Base-by-base conservation (phyloP, 2,888 invertebrate genomes). In the Kryphioiulus occultus region DNA sequence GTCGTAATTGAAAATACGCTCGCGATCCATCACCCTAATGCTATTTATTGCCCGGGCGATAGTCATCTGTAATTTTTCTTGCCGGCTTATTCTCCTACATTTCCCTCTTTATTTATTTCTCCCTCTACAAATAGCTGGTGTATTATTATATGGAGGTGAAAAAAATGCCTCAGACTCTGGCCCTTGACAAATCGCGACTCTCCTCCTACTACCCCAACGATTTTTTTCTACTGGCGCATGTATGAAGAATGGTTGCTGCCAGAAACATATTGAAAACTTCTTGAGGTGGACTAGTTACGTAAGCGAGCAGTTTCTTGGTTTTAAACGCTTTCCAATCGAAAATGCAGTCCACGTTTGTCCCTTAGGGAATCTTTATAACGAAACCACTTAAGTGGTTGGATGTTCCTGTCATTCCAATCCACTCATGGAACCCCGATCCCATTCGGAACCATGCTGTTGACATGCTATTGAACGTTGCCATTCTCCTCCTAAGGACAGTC, bases 1-100 rank as follows among this genome's bases (percentile, higher is more conserved):
- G 59, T 84, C 39, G 35, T 84, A 84, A 84, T 84, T 84, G 84
- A 84, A 84, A 84, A 84, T 84, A 84, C 32, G 84, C 39, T 84
- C 35, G 39, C 30, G n/a, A 84, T 84, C 35, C n/a, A 84, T 84
- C 84, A 84, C 32, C 7, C 19, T 84, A 84, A 84, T 35, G 59
- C 59, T 59, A 59, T 59, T 59, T 59, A 59, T 59, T 59, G 59
- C 59, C 59, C 22, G 59, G 59, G 22, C 59, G 59, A 59, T 59
- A 59, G 59, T 59, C 59, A 59, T 59, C 59, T 59, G 59, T 59
- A 59, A 59, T 59, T 59, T 59, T 59, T 59, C 59, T 59, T 59
- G 19, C 59, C 59, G 59, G 59, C 59, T 59, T 59, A 59, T 59
- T 59, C 59, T 59, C 59, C 22, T 59, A 59, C 59, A 59, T 59